Conservation (phyloP, 2,113 vertebrate genomes). For the Hipposideros armiger region DNA sequence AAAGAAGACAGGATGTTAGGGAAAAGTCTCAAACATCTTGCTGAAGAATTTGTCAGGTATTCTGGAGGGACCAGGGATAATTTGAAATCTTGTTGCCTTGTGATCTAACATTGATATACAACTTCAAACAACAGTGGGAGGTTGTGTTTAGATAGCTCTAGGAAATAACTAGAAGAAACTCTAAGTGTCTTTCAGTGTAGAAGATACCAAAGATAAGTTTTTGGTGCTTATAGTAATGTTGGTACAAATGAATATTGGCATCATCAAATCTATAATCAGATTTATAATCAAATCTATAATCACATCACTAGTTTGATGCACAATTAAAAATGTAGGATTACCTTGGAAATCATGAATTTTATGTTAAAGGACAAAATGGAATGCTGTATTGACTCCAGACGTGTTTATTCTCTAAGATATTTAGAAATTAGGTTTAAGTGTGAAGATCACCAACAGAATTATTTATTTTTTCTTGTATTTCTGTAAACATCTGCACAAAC, state of each 20-base stretch:
- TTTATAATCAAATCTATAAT: not conserved
- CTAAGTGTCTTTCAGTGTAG: not conserved
- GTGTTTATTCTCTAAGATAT: not conserved
- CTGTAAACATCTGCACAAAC: not conserved
- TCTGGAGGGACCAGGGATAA: not conserved
- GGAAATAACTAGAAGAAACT: not conserved
- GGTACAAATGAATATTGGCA: not conserved
- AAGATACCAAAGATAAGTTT: not conserved
- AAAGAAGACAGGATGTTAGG: not conserved
- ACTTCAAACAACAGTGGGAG: not conserved
- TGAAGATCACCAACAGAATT: not conserved
- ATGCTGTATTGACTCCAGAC: not conserved
- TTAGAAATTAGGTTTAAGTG: not conserved
- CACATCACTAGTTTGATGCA: not conserved
- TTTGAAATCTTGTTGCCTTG: not conserved
- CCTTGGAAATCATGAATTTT: not conserved
- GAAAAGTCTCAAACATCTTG: not conserved
- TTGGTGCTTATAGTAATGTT: not conserved
- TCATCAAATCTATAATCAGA: not conserved
- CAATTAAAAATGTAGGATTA: conserved; percentile 5
- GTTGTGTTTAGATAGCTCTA: not conserved
- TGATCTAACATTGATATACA: not conserved
- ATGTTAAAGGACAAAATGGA: not conserved
- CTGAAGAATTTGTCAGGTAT: not conserved
- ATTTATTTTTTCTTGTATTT: not conserved